Conservation (phyloP, 1,140 invertebrate genomes). For the Steinernema feltiae region DNA sequence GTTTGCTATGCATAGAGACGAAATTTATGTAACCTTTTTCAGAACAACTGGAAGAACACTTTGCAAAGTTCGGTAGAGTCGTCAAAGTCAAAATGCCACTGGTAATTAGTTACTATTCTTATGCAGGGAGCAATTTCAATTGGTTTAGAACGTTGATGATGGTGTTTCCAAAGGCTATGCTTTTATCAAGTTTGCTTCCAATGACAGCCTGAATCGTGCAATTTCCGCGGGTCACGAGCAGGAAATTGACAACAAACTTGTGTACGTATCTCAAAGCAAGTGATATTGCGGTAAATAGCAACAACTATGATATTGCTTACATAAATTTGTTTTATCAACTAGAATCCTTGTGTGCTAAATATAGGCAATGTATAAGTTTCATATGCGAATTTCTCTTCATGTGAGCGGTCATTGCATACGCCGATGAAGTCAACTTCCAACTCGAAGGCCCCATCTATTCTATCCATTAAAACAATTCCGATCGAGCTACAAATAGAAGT, state of each 20-base stretch:
- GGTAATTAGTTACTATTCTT: conserved; percentile 14
- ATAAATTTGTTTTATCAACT: not conserved
- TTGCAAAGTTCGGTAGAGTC: conserved; percentile 24
- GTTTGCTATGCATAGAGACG: not conserved
- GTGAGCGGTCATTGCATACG: conserved; percentile 44
- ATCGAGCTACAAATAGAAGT: conserved; percentile 41
- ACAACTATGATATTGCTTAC: not conserved
- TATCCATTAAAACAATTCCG: conserved; percentile 52
- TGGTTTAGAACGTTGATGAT: conserved; percentile 5
- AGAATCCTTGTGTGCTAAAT: conserved; percentile 40
- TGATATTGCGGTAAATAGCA: no score
- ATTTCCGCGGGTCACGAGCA: conserved; percentile 15
- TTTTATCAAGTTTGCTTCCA: conserved; percentile 19
- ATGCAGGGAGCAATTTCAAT: not conserved
- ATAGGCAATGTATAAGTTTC: conserved; percentile 48
- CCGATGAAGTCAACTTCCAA: conserved; percentile 56
- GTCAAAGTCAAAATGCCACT: not conserved
- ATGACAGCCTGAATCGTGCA: not conserved
- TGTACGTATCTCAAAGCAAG: no score
- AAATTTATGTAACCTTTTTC: not conserved
- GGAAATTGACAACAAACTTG: conserved; percentile 8
- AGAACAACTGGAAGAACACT: conserved; percentile 22
- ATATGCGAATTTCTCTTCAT: conserved; percentile 53
- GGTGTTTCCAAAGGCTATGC: conserved; percentile 19
- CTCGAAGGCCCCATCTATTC: conserved; percentile 49